Base-by-base conservation (phyloP, 1,140 invertebrate species). In the Drosophila parvula region DNA sequence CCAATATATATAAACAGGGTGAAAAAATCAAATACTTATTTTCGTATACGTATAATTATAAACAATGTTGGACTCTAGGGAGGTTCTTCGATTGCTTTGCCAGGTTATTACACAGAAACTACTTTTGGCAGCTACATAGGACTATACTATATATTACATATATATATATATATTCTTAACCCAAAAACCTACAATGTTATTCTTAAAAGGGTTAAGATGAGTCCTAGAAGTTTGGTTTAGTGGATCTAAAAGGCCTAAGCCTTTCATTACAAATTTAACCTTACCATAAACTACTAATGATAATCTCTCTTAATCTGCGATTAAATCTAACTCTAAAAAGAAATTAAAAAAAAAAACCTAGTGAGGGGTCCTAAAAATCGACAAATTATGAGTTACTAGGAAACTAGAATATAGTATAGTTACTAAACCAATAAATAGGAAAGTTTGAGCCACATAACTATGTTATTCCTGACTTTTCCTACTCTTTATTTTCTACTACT, bases 1-100 rank as follows among this genome's bases (percentile, higher is more conserved):
- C 22, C 22, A 1, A 22, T 22, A 22, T 22, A 40, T 5, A 56
- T 30, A 18, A 18, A 14, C 16, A 45, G 8, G 22, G 16, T 14
- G 22, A 10, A n/a, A 14, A 63, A 47, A 45, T 45, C 62, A 60
- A 61, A 38, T 62, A 11, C 34, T 62, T 43, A 27, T 18, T 43
- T 69, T 55, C 12, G 60, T 34, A 14, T 65, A 22, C 22, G 12
- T 65, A 27, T 16, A 53, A 65, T 65, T 69, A 53, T 43, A 12
- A 65, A 38, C n/a, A 45, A 30, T 38, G 41, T 6, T 28, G 51
- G 5, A 3, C 22, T 0, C 32, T 11, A 30, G 41, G 16, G 63
- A 59, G 32, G 32, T 18, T 34, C 11, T 32, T 18, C 8, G 27
- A 62, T 27, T 44, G 32, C 3, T 45, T 65, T 28, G 0, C 7